Evolutionary conservation across 2,797 vertebrate species (phyloP).

Genomic region (Darevskia nairensis): DNA sequence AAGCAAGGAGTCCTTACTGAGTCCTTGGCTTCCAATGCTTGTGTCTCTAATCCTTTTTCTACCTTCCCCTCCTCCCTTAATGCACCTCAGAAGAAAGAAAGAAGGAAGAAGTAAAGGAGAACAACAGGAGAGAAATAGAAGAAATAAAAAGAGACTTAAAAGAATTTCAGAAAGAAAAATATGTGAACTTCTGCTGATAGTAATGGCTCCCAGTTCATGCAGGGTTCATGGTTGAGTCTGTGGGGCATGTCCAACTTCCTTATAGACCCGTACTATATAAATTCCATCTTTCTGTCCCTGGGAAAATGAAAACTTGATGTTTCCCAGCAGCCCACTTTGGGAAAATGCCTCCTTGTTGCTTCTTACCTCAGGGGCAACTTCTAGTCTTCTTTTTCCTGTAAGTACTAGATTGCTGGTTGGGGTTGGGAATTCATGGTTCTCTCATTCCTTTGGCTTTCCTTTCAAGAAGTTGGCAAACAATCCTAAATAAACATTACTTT

Average conservation of each 20-base stretch:
- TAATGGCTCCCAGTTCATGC: conserved; percentile 27
- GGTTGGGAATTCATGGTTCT: conserved; percentile 46
- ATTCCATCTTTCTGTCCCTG: background rate
- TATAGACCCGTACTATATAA: conserved; percentile 5
- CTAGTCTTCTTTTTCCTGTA: conserved; percentile 56
- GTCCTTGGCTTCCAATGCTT: conserved; percentile 53
- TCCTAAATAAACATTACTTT: conserved; percentile 32
- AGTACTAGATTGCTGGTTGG: conserved; percentile 48
- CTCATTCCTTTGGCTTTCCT: conserved; percentile 31
- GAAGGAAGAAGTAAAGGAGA: conserved; percentile 71
- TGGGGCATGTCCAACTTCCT: conserved; percentile 16
- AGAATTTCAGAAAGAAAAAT: conserved; percentile 21
- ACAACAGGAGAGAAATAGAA: conserved; percentile 63
- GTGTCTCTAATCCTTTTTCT: conserved; percentile 71
- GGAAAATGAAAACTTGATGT: conserved; percentile 36
- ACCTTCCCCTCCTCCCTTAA: conserved; percentile 61
- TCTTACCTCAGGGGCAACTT: conserved; percentile 12
- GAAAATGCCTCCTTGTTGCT: conserved; percentile 8
- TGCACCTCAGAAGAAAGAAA: conserved; percentile 65
- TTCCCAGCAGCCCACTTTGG: background rate
- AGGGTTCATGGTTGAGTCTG: conserved; percentile 44
- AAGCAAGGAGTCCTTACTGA: conserved; percentile 50
- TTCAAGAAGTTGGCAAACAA: conserved; percentile 9
- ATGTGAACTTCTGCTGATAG: conserved; percentile 23
- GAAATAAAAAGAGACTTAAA: conserved; percentile 47